Base-by-base conservation (phyloP, 2,113 vertebrate genomes). In the Ceyx cyanopectus region DNA sequence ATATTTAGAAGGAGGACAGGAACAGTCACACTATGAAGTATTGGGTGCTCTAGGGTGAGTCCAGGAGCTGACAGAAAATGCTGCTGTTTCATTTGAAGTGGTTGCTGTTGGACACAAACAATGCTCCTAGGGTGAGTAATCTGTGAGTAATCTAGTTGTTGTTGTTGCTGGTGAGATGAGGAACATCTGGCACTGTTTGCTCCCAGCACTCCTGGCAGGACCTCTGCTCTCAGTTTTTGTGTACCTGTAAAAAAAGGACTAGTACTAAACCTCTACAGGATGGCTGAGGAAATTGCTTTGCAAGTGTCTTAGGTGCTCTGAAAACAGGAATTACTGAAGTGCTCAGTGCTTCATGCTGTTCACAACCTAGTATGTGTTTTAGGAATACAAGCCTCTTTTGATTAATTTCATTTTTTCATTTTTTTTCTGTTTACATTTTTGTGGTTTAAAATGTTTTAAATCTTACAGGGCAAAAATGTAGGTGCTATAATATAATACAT, bases 221-320 rank as follows among this genome's bases (percentile, higher is more conserved):
- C 60, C 24, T 63, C 77, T 65, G 30, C 43, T 85, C 46, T 66
- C 27, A 30, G 37, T 15, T 69, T 76, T 53, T 63, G 11, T 40
- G 29, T 83, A 34, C 66, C 23, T 78, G 24, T 43, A 63, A 40
- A 83, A 72, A 70, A 46, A 19, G 21, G 70, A 20, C 22, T 40
- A 5, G 46, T 53, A 37, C 29, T 60, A 21, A 79, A 57, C 12
- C 34, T 92, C 45, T 60, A 57, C 69, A 93, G 78, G 32, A 82
- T 73, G 20, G 50, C 50, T 72, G 74, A 85, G 67, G 61, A 57
- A 85, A 80, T 65, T 61, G 53, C 32, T 90, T 72, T 92, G 50
- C 32, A 81, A 81, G 12, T 74, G 57, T 58, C 53, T 75, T 21
- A n/a, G 57, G 45, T 85, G 30, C 51, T 89, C 26, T 77, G 46